Percentiles rank a stretch among this genome's conserved stretches.
These are phyloP conservation scores for Elegia similella DNA, from an alignment of 2,888 invertebrate genomes.

Conservation along the genomic window DNA sequence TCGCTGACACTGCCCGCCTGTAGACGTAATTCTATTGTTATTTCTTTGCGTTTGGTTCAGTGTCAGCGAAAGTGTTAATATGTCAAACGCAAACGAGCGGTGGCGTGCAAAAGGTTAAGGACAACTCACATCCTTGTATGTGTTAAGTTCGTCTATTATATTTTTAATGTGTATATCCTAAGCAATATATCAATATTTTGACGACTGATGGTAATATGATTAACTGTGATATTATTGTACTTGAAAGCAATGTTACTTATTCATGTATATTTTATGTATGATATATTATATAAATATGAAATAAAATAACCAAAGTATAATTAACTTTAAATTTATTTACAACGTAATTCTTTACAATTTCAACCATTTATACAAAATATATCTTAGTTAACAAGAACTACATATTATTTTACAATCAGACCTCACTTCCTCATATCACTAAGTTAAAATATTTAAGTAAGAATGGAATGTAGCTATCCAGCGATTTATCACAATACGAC, in stretches of 20 bases:
- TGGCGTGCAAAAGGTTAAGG: no score
- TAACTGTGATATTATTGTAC: slow-evolving; percentile 17
- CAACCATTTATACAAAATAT: slow-evolving; percentile 81
- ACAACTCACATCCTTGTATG: no score
- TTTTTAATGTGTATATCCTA: no score
- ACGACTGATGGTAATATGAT: slow-evolving; percentile 15
- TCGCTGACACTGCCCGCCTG: no score
- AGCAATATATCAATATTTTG: slow-evolving; percentile 19
- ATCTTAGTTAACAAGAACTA: slow-evolving; percentile 76
- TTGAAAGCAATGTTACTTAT: slow-evolving; percentile 21
- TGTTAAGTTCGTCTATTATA: no score
- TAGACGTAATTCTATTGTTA: no score
- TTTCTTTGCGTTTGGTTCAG: no score
- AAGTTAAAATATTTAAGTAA: slow-evolving; percentile 56
- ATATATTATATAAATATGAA: slow-evolving; percentile 10
- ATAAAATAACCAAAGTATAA: slow-evolving; percentile 19
- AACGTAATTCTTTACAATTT: slow-evolving; percentile 78
- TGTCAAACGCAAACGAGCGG: no score
- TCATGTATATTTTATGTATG: slow-evolving; percentile 18
- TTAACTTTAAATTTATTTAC: slow-evolving; percentile 79
- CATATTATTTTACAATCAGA: slow-evolving; percentile 76
- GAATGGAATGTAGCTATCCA: slow-evolving; percentile 61
- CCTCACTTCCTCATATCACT: slow-evolving; percentile 64
- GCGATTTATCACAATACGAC: slow-evolving; percentile 70
- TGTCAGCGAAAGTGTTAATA: no score